Evolutionary conservation across 2,797 vertebrate species (phyloP), one percentile per base, ranked within the genome.

Genomic region (Trachops cirrhosus): DNA sequence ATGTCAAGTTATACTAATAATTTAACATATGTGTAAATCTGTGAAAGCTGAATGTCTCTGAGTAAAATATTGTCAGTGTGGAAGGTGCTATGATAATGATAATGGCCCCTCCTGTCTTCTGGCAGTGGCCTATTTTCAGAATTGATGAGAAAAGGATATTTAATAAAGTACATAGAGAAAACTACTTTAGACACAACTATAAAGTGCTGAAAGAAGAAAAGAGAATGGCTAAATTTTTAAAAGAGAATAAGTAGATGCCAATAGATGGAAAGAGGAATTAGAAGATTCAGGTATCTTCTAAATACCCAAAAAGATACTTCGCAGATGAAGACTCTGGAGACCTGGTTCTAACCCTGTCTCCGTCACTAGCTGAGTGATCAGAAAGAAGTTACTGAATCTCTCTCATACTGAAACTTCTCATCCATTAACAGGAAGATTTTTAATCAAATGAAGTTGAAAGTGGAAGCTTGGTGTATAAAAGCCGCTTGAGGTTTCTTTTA

Each of bases 361-460:
- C 79, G 26, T 94, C 64, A 75, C 48, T 64, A 54, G 4, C 24
- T 64, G 29, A 88, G 44, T 74, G 44, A 82, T 59, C 44, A 83
- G n/a, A 59, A 95, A 37, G n/a, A 86, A 75, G 74, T 39, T 57
- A 34, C 41, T 70, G n/a, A 70, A 71, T 84, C 41, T 95, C 54
- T 92, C n/a, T 64, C 9, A 39, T 34, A 15, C 22, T 83, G 12
- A 1, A 91, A 85, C 48, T 57, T 93, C 29, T 62, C 26, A 75
- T 46, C 11, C 16, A 34, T 32, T 92, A 71, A 75, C 59, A 86
- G 41, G 79, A 71, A 74, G 15, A 77, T 80, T 5, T 88, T 83
- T 88, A 86, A 91, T 82, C 29, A 93, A 77, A 86, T 89, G 41
- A 93, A 95, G 91, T 57, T 70, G 34, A 75, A 94, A 86, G n/a